Percentiles rank a stretch among this genome's conserved stretches.
Conservation (phyloP, 2,888 invertebrate species). For the Neria commutata region DNA sequence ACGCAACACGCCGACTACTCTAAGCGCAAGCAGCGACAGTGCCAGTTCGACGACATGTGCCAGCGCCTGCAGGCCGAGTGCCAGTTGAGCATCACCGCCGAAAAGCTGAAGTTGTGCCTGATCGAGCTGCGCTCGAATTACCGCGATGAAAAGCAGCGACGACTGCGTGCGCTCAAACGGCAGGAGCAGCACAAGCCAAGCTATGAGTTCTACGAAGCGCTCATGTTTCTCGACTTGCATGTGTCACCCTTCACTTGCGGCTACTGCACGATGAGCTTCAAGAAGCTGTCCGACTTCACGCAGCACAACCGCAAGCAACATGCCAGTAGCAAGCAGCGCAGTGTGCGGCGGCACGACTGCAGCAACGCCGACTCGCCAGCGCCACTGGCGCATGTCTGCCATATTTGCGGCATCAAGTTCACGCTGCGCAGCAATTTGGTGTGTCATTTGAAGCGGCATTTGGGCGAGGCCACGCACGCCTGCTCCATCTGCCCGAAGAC, state of each 20-base stretch:
- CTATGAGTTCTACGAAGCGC: constrained; percentile 45
- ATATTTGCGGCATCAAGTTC: constrained; percentile 52
- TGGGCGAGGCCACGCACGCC: constrained; percentile 41
- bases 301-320: constrained; percentile 44
- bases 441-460: constrained; percentile 47
- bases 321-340: constrained; percentile 1
- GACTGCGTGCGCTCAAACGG: constrained; percentile 33
- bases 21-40: constrained; percentile 43
- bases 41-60: constrained; percentile 45
- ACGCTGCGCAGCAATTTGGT: constrained; percentile 47
- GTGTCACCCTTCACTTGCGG: constrained; percentile 48
- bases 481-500: constrained; percentile 48
- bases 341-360: neutral
- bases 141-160: constrained; percentile 44
- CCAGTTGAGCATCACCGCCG: constrained; percentile 44
- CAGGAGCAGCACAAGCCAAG: constrained; percentile 37
- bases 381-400: constrained; percentile 46
- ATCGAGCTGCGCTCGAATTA: constrained; percentile 50
- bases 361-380: constrained; percentile 17
- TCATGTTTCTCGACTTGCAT: constrained; percentile 49
- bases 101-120: constrained; percentile 45
- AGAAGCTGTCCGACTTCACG: constrained; percentile 42
- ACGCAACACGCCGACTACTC: constrained; percentile 47
- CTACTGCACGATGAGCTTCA: constrained; percentile 41
- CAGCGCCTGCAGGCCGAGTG: constrained; percentile 43